A percentile compares a stretch with the other conserved stretches of the same genome.
Conservation (phyloP, 2,113 vertebrate species). For the Syngnathus floridae region DNA sequence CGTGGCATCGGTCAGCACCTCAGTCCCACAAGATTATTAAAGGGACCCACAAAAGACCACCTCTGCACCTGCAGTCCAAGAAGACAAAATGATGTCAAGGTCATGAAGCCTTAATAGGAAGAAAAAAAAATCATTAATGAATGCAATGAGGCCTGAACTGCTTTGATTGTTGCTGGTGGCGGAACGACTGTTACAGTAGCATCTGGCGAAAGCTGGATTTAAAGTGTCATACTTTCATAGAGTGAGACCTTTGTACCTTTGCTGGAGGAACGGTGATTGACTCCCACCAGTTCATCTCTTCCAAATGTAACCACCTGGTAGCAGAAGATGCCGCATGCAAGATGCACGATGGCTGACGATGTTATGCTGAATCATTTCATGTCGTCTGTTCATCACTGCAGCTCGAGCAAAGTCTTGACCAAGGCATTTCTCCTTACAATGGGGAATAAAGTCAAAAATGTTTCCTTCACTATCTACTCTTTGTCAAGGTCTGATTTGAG, state of each 20-base stretch:
- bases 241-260: not conserved
- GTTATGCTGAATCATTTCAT: not conserved
- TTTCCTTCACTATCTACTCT: too few relatives aligned
- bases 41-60: not conserved
- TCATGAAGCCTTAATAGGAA: not conserved
- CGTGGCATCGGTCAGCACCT: not conserved
- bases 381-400: not conserved
- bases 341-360: not conserved
- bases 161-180: not conserved
- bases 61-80: not conserved
- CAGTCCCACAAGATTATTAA: too few relatives aligned
- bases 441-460: too few relatives aligned
- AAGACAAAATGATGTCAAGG: conserved; percentile 3
- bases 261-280: not conserved
- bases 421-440: not conserved
- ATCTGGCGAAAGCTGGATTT: not conserved
- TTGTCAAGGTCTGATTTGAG: too few relatives aligned
- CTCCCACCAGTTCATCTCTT: not conserved
- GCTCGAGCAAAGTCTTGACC: not conserved
- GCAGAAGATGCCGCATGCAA: conserved; percentile 7
- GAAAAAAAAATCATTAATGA: not conserved
- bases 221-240: conserved; percentile 1
- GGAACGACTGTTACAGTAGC: not conserved
- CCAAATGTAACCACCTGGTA: not conserved
- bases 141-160: not conserved